phyloP scores from a whole-genome alignment of 1,140 invertebrate species.

The Odontomachus brunneus region DNA sequence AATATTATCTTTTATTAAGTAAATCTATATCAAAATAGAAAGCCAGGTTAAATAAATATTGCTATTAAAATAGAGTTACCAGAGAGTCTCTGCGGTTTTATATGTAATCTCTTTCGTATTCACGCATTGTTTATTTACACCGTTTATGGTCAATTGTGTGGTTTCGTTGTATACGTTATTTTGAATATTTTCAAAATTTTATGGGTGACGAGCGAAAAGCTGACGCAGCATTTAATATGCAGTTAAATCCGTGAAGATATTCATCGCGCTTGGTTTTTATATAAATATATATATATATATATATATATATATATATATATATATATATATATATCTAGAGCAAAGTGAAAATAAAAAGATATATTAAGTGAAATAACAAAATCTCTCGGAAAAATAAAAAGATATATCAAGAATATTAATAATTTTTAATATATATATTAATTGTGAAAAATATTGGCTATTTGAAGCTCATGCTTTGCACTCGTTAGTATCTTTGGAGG shows the following conservation, averaged over 20 bases:
- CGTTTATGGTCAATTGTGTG: neutral
- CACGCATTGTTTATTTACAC: slow-evolving; percentile 22
- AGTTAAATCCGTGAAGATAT: slow-evolving; percentile 26
- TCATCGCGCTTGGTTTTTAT: neutral
- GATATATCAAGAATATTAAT: too few species aligned
- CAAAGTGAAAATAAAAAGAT: neutral
- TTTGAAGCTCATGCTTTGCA: neutral
- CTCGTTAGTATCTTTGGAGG: neutral
- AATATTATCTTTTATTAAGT: slow-evolving; percentile 45
- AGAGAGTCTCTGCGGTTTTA: neutral
- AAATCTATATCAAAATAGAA: slow-evolving; percentile 37
- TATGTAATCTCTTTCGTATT: neutral
- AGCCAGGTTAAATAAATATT: slow-evolving; percentile 20
- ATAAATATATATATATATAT: neutral
- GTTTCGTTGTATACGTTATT: neutral
- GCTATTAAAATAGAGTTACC: slow-evolving; percentile 4
- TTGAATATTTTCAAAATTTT: slow-evolving; percentile 25
- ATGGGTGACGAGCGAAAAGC: neutral
- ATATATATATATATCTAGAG: neutral
- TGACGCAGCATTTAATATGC: neutral
- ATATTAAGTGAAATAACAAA: neutral
- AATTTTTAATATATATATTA: too few species aligned
- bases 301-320: neutral
- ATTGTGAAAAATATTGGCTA: neutral
- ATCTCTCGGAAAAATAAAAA: too few species aligned